A percentile compares a stretch with the other conserved stretches of the same genome.
These are phyloP conservation scores for Arvicanthis niloticus DNA, from an alignment of 2,113 vertebrate genomes.

Conservation along the genomic window DNA sequence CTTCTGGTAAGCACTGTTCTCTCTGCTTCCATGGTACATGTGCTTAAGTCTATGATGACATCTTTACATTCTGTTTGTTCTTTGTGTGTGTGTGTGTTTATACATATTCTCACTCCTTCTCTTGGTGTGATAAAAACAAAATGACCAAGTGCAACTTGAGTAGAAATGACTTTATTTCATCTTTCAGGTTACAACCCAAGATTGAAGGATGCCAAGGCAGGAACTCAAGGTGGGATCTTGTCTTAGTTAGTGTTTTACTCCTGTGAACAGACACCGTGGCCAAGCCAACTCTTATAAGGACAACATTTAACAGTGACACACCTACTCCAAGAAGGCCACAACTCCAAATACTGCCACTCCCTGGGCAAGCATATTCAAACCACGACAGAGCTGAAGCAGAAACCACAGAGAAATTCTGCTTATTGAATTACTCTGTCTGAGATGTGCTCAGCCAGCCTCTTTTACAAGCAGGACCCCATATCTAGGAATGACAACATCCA, in stretches of 20 bases:
- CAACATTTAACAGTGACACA: too few relatives aligned
- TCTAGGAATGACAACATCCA: neutral
- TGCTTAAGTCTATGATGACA: neutral
- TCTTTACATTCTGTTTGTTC: neutral
- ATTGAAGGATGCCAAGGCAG: neutral
- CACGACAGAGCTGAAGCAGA: too few relatives aligned
- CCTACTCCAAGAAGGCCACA: too few relatives aligned
- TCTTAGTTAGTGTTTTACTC: too few relatives aligned
- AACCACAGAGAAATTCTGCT: neutral
- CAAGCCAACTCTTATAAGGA: too few relatives aligned
- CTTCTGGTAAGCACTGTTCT: neutral
- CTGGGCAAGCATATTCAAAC: too few relatives aligned
- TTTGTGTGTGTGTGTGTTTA: neutral
- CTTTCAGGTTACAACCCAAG: neutral
- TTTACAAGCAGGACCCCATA: neutral
- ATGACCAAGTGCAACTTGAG: neutral
- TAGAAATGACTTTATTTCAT: neutral
- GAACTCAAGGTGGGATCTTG: neutral
- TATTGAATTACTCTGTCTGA: neutral
- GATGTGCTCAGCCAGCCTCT: neutral
- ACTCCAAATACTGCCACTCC: too few relatives aligned
- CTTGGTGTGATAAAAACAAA: neutral
- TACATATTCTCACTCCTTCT: neutral
- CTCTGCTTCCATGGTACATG: neutral
- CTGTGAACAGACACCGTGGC: too few relatives aligned